phyloP scores from a whole-genome alignment of 2,888 invertebrate species.

The Timema podura region DNA sequence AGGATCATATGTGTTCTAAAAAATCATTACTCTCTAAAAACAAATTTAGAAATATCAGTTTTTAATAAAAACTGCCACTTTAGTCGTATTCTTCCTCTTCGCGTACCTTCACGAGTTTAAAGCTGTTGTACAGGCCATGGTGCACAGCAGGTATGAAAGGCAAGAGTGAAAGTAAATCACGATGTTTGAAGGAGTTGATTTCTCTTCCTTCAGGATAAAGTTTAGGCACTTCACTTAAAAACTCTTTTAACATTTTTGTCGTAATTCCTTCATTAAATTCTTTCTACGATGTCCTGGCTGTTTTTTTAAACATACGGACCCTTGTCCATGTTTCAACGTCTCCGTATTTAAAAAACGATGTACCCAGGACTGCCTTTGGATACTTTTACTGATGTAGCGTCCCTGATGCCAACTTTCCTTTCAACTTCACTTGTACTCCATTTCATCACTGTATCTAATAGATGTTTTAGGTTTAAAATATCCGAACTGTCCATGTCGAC shows the following conservation, averaged over 20 bases:
- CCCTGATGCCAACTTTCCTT: constrained; percentile 4
- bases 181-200: constrained; percentile 1
- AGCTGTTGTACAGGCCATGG: constrained; percentile 5
- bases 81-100: too few relatives aligned
- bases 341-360: not conserved
- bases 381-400: not conserved
- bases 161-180: not conserved
- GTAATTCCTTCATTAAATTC: not conserved
- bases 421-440: not conserved
- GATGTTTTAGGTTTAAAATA: not conserved
- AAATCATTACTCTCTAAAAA: not conserved
- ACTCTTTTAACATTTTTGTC: not conserved
- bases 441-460: constrained; percentile 9
- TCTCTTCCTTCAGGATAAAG: not conserved
- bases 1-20: not conserved
- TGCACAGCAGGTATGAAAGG: constrained; percentile 2
- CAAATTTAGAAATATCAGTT: not conserved
- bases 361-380: not conserved
- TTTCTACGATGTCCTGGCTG: not conserved
- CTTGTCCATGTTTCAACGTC: not conserved
- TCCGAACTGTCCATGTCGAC: not conserved
- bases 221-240: not conserved
- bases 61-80: not conserved
- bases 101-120: not conserved
- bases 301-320: not conserved